These are phyloP conservation scores for Pelodytes ibericus DNA, from an alignment of 2,797 vertebrate species.

Conservation along the genomic window DNA sequence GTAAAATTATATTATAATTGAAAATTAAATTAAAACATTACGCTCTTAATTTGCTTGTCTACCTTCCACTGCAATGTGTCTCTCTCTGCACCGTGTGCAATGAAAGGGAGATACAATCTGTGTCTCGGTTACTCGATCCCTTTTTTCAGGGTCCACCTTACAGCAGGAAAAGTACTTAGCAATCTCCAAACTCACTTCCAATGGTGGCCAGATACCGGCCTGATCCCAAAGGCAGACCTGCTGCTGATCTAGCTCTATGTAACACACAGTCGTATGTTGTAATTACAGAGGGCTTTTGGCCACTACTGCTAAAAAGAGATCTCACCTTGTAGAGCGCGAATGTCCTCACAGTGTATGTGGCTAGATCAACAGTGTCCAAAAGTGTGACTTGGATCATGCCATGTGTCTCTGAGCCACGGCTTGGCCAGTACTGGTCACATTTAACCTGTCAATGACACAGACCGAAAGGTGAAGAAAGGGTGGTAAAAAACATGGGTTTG, in stretches of 20 bases:
- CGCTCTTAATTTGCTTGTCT: conserved; percentile 50
- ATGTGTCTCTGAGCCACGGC: conserved; percentile 79
- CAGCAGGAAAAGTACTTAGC: no score
- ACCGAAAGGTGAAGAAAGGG: no score
- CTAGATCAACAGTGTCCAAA: conserved; percentile 90
- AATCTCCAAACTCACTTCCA: no score
- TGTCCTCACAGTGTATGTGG: conserved; percentile 89
- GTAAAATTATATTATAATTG: conserved; percentile 56
- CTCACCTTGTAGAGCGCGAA: conserved; percentile 91
- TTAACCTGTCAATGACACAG: conserved; percentile 79
- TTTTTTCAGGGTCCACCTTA: no score
- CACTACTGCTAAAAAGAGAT: rapidly evolving
- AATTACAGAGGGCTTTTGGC: no score
- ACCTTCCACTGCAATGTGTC: conserved; percentile 30
- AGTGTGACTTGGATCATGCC: conserved; percentile 93
- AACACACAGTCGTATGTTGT: no score
- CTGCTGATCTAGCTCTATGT: no score
- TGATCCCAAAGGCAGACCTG: no score
- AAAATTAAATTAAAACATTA: conserved; percentile 55
- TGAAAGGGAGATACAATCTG: not conserved
- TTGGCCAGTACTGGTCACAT: conserved; percentile 97
- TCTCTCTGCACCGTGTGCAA: not conserved
- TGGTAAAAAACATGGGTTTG: no score
- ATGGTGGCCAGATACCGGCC: no score
- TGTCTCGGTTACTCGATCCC: not conserved